Percentiles rank a stretch among this genome's conserved stretches.
Evolutionary conservation across 2,797 vertebrate genomes (phyloP).

Genomic region (Huso huso): DNA sequence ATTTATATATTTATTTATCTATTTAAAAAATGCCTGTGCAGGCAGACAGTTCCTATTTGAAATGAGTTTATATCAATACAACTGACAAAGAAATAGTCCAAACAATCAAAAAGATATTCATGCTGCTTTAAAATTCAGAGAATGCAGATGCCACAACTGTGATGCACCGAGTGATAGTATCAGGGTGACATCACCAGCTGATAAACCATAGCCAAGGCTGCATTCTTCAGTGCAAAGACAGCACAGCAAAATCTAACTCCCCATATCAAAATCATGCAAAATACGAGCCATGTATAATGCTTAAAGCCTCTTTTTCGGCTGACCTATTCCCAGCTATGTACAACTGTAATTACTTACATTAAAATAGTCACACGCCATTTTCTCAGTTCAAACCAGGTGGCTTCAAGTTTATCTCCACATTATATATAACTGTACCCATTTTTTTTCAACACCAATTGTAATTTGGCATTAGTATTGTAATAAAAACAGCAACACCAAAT

Average conservation of each 20-base stretch:
- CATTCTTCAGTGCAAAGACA: slow-evolving; percentile 1
- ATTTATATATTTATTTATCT: too few species aligned
- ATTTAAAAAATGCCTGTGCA: slow-evolving; percentile 4
- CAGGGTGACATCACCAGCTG: slow-evolving; percentile 30
- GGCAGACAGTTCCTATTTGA: slow-evolving; percentile 19
- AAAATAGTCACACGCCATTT: too few species aligned
- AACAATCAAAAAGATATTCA: slow-evolving; percentile 7
- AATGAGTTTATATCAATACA: slow-evolving; percentile 24
- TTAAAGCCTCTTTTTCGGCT: too few species aligned
- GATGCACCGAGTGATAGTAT: slow-evolving; percentile 4
- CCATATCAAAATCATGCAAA: background rate
- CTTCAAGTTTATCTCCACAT: too few species aligned
- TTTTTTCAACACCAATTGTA: too few species aligned
- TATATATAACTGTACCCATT: too few species aligned
- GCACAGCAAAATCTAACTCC: background rate
- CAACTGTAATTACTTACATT: too few species aligned
- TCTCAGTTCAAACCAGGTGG: too few species aligned
- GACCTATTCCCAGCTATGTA: too few species aligned
- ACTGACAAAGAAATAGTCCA: slow-evolving; percentile 13
- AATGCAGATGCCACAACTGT: slow-evolving; percentile 21
- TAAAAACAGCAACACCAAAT: too few species aligned
- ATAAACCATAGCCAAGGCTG: slow-evolving; percentile 24
- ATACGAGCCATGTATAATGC: background rate
- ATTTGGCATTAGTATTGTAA: too few species aligned
- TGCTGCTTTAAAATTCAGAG: slow-evolving; percentile 18